These are phyloP conservation scores for Aythya baeri DNA, from an alignment of 2,113 vertebrate genomes.

Conservation along the genomic window DNA sequence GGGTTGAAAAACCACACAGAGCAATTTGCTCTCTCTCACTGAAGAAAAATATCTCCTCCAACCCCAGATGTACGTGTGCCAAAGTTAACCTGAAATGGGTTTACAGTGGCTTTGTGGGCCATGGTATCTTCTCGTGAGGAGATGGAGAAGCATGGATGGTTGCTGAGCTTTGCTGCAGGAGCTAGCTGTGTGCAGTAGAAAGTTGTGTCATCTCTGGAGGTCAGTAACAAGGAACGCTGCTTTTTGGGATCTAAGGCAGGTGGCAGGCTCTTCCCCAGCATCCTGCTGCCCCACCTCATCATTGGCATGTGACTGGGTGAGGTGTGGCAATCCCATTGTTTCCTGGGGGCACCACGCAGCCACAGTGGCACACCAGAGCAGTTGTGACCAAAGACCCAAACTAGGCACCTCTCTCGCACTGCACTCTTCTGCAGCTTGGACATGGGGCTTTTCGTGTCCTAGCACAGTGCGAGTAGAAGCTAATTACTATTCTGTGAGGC, in stretches of 20 bases:
- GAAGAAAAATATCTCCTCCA: neutral
- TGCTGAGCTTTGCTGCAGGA: neutral
- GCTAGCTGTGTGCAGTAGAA: neutral
- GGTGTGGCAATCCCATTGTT: neutral
- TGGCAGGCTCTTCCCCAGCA: neutral
- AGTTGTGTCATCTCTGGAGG: neutral
- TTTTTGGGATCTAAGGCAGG: neutral
- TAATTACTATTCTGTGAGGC: neutral
- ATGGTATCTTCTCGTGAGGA: neutral
- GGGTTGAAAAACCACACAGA: neutral
- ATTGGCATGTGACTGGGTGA: neutral
- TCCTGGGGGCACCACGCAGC: neutral
- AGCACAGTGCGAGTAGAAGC: rapidly evolving
- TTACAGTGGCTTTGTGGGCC: neutral
- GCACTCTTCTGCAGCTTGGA: neutral
- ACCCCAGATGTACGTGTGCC: neutral
- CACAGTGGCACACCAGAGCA: neutral
- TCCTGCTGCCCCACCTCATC: neutral
- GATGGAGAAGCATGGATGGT: neutral
- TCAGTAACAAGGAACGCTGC: rapidly evolving
- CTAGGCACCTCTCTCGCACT: neutral
- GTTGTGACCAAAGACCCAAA: neutral
- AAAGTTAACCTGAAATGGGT: neutral
- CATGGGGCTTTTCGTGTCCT: neutral
- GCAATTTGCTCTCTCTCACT: neutral